These are phyloP conservation scores for Drosophila subobscura DNA, from an alignment of 1,140 invertebrate genomes.

Conservation along the genomic window DNA sequence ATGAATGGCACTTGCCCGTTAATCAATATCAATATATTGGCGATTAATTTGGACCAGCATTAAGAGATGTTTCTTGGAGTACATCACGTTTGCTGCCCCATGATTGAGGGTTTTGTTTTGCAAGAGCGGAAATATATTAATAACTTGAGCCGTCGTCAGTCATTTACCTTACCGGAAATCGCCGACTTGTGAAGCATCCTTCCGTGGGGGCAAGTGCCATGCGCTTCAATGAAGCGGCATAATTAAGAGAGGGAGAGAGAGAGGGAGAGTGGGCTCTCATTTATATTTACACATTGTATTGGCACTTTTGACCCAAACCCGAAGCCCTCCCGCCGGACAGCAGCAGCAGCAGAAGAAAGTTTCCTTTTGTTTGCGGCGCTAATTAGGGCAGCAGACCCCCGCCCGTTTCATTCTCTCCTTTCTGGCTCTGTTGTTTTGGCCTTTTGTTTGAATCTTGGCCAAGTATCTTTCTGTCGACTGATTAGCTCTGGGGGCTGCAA, in stretches of 20 bases:
- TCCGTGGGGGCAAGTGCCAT: not conserved
- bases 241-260: slow-evolving; percentile 45
- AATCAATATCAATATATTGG: slow-evolving; percentile 69
- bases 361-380: slow-evolving; percentile 63
- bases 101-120: slow-evolving; percentile 28
- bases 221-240: slow-evolving; percentile 51
- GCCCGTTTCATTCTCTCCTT: slow-evolving; percentile 1
- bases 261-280: slow-evolving; percentile 20
- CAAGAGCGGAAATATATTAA: slow-evolving; percentile 52
- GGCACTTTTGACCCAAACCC: slow-evolving; percentile 66
- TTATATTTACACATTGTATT: slow-evolving; percentile 76
- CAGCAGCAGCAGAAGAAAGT: slow-evolving; percentile 32
- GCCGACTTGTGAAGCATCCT: slow-evolving; percentile 13
- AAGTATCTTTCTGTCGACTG: slow-evolving; percentile 70
- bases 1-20: slow-evolving; percentile 10
- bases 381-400: slow-evolving; percentile 64
- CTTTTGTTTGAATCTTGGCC: slow-evolving; percentile 56
- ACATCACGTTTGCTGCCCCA: not conserved
- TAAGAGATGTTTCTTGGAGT: slow-evolving; percentile 12
- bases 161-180: slow-evolving; percentile 51
- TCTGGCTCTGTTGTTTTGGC: slow-evolving; percentile 24
- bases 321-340: slow-evolving; percentile 17
- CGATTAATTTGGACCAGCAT: slow-evolving; percentile 61
- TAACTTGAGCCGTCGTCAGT: slow-evolving; percentile 57
- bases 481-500: slow-evolving; percentile 57